phyloP scores from a whole-genome alignment of 1,140 invertebrate genomes.

The Hetaerina americana region DNA sequence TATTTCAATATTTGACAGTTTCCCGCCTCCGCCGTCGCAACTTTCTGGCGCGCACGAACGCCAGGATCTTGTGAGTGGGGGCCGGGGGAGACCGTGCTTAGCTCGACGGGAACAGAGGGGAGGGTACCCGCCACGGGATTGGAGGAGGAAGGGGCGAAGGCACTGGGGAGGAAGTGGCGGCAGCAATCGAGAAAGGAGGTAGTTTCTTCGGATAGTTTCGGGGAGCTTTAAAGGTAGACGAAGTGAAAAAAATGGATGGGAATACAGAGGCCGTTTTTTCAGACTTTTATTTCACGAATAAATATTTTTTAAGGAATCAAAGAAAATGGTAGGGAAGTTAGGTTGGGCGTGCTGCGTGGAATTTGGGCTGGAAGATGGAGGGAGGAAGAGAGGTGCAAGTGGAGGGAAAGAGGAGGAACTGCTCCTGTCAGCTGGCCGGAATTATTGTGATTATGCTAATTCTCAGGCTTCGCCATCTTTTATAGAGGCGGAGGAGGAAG shows the following conservation, averaged over 20 bases:
- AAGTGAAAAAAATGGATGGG: too few species aligned
- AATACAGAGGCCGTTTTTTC: too few species aligned
- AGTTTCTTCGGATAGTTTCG: too few species aligned
- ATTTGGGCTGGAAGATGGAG: slow-evolving; percentile 34
- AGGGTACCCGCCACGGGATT: too few species aligned
- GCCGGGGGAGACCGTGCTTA: background rate
- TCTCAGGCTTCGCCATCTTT: slow-evolving; percentile 22
- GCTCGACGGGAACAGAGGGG: too few species aligned
- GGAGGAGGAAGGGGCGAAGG: background rate
- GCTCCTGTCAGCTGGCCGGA: slow-evolving; percentile 36
- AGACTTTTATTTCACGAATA: too few species aligned
- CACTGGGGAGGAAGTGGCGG: too few species aligned
- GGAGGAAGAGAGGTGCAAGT: slow-evolving; percentile 34
- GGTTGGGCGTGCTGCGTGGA: too few species aligned
- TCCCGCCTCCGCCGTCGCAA: background rate
- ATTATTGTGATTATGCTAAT: slow-evolving; percentile 44
- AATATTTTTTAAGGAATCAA: too few species aligned
- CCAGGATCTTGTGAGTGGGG: background rate
- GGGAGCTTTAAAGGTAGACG: too few species aligned
- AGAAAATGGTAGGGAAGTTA: too few species aligned
- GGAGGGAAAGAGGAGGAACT: slow-evolving; percentile 28
- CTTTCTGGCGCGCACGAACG: background rate
- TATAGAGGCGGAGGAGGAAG: slow-evolving; percentile 2
- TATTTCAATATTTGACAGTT: slow-evolving; percentile 10
- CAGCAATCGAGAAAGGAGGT: too few species aligned